Conservation (phyloP, 2,797 vertebrate species). For the Halcyon leucocephala region DNA sequence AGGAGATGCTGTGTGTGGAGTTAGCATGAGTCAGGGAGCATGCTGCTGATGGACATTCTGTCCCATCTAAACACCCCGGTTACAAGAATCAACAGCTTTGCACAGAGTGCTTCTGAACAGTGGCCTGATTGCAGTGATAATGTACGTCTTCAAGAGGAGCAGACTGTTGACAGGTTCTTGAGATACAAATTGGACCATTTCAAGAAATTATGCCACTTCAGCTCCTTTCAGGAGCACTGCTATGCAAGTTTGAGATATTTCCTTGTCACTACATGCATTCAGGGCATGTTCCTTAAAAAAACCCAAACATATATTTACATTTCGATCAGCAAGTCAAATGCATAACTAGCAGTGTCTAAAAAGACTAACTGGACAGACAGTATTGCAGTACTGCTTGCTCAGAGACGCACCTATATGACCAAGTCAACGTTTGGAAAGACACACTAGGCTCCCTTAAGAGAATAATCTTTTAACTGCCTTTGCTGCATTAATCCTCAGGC, state of each 20-base stretch:
- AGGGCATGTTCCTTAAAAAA: neutral
- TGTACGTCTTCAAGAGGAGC: neutral
- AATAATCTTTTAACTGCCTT: neutral
- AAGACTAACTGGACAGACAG: neutral
- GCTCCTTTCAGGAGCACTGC: neutral
- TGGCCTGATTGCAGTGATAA: neutral
- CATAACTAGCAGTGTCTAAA: neutral
- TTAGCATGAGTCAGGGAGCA: neutral
- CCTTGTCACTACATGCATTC: neutral
- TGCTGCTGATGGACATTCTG: rapidly evolving
- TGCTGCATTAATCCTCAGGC: rapidly evolving
- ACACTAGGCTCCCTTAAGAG: neutral
- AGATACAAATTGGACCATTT: neutral
- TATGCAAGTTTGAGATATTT: neutral
- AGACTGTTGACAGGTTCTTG: neutral
- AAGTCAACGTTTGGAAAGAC: neutral
- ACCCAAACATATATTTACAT: neutral
- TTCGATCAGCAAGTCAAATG: neutral
- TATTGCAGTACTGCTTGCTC: neutral
- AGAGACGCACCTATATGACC: neutral
- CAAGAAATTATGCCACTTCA: neutral
- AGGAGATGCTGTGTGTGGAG: neutral
- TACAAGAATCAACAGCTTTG: neutral
- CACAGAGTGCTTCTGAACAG: neutral
- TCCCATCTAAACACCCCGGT: neutral